phyloP scores from a whole-genome alignment of 2,888 invertebrate genomes.

The Endotricha flammealis region DNA sequence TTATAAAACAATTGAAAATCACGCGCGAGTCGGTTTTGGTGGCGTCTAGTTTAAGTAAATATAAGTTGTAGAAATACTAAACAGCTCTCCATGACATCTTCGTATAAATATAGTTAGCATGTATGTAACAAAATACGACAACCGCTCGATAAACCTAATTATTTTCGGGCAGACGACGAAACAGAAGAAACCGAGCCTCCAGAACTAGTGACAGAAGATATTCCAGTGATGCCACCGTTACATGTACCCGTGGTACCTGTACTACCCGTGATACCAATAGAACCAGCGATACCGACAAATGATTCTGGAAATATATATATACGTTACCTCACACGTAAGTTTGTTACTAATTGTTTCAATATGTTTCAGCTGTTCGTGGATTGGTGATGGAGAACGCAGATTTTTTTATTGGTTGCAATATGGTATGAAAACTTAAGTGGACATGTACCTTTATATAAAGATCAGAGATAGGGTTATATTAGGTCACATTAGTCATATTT shows the following conservation, averaged over 20 bases:
- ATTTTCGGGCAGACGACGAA: slow-evolving; percentile 60
- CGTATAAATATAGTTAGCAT: no score
- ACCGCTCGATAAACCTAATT: slow-evolving; percentile 48
- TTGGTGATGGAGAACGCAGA: background rate
- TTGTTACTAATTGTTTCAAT: slow-evolving; percentile 28
- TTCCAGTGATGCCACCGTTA: slow-evolving; percentile 18
- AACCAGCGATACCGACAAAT: slow-evolving; percentile 46
- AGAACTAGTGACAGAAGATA: slow-evolving; percentile 40
- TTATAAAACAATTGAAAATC: no score
- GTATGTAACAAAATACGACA: slow-evolving; percentile 76
- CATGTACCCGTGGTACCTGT: slow-evolving; percentile 18
- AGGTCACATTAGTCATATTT: no score
- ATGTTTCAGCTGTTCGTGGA: slow-evolving; percentile 63
- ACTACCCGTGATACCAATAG: slow-evolving; percentile 17
- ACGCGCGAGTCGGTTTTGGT: no score
- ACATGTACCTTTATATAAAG: no score
- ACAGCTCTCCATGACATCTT: no score
- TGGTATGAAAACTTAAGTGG: background rate
- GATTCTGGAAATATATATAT: slow-evolving; percentile 56
- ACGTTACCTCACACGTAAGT: slow-evolving; percentile 72
- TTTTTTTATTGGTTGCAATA: background rate
- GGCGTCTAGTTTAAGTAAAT: no score
- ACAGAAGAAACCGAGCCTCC: slow-evolving; percentile 56
- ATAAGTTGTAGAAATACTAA: no score
- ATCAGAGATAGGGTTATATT: no score